Evolutionary conservation across 2,888 invertebrate species (phyloP).

Genomic region (Muscina levida): DNA sequence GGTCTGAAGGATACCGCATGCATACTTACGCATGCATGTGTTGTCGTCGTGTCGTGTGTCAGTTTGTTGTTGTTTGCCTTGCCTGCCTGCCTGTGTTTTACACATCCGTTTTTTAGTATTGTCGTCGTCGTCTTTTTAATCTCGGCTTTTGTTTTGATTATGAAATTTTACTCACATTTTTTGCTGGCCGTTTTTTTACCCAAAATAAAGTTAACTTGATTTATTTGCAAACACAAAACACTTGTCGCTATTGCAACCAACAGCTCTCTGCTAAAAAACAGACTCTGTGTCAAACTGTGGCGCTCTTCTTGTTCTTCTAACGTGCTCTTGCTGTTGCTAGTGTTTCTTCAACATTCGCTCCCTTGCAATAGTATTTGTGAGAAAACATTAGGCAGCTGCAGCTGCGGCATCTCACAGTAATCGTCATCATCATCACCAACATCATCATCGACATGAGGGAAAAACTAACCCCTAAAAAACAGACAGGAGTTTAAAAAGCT

Average conservation of each 20-base stretch:
- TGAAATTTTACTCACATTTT: conserved; percentile 56
- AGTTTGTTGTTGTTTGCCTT: conserved; percentile 5
- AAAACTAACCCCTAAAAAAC: conserved; percentile 25
- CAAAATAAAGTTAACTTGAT: conserved; percentile 61
- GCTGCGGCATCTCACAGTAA: not conserved
- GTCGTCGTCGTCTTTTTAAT: conserved; percentile 48
- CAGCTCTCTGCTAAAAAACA: conserved; percentile 39
- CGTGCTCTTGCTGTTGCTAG: not conserved
- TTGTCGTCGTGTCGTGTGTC: conserved; percentile 4
- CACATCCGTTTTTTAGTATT: conserved; percentile 16
- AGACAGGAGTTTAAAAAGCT: not conserved
- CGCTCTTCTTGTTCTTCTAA: conserved; percentile 32
- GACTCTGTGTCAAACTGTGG: not conserved
- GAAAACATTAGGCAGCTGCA: conserved; percentile 7
- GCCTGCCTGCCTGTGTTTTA: not conserved
- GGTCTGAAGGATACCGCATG: not conserved
- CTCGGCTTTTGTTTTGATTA: conserved; percentile 63
- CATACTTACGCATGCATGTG: conserved; percentile 26
- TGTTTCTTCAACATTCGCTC: not conserved
- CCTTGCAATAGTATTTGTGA: conserved; percentile 10
- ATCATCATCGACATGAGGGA: not conserved
- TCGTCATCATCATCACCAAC: conserved; percentile 20
- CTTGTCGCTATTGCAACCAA: conserved; percentile 65
- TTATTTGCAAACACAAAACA: conserved; percentile 66
- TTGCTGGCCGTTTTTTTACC: conserved; percentile 53